phyloP scores from a whole-genome alignment of 1,140 invertebrate genomes.

The Panagrolaimus sp. region DNA sequence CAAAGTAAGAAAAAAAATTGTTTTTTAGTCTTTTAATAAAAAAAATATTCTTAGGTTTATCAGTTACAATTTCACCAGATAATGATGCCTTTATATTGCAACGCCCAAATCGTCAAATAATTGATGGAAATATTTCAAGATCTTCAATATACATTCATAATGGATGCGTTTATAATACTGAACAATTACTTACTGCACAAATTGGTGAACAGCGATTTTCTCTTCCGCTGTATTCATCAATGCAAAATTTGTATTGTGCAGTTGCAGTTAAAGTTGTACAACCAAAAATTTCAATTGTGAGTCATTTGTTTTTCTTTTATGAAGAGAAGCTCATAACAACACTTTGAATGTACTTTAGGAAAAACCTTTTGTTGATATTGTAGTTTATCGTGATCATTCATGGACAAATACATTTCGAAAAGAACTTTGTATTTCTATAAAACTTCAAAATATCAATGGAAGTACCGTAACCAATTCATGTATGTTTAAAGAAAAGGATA shows the following conservation, averaged over 20 bases:
- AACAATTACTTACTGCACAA: neutral
- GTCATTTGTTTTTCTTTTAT: neutral
- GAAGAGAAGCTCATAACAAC: no score
- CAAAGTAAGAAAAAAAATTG: no score
- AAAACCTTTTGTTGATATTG: conserved; percentile 13
- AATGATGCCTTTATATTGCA: conserved; percentile 3
- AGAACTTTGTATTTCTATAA: neutral
- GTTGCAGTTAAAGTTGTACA: conserved; percentile 7
- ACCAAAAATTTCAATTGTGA: conserved; percentile 9
- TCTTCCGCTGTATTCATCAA: neutral
- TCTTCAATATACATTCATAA: conserved; percentile 5
- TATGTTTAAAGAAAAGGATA: neutral
- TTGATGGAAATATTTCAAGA: neutral
- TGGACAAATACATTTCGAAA: conserved; percentile 11
- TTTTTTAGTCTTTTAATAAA: neutral
- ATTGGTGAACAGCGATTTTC: neutral
- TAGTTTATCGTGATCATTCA: conserved; percentile 11
- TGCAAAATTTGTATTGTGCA: conserved; percentile 7
- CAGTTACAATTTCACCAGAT: neutral
- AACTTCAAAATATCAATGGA: neutral
- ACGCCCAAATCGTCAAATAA: neutral
- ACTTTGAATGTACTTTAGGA: neutral
- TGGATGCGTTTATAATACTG: conserved; percentile 4
- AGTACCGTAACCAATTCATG: neutral
- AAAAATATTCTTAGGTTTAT: conserved; percentile 2